Evolutionary conservation across 2,797 vertebrate species (phyloP).

Genomic region (Hyperoplus lanceolatus): DNA sequence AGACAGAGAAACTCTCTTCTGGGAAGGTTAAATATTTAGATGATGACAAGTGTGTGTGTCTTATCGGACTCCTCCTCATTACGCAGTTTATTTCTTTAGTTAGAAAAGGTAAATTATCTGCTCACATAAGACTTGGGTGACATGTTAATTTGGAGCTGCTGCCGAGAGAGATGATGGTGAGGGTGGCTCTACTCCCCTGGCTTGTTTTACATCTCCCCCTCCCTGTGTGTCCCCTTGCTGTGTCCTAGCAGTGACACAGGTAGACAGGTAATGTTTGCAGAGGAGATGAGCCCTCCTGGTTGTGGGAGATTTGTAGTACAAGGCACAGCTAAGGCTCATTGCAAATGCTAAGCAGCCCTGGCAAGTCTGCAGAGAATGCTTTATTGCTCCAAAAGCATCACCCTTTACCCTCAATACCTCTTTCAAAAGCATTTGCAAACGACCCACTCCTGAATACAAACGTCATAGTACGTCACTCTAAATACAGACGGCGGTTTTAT

Average conservation of each 20-base stretch:
- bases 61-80: slow-evolving; percentile 69
- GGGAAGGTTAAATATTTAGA: slow-evolving; percentile 81
- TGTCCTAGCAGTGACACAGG: slow-evolving; percentile 58
- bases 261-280: slow-evolving; percentile 81
- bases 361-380: slow-evolving; percentile 66
- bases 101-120: slow-evolving; percentile 70
- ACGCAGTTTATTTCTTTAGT: slow-evolving; percentile 74
- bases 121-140: slow-evolving; percentile 60
- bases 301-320: slow-evolving; percentile 69
- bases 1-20: slow-evolving; percentile 62
- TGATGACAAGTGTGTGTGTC: slow-evolving; percentile 77
- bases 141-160: slow-evolving; percentile 69
- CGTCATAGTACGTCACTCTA: slow-evolving; percentile 48
- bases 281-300: slow-evolving; percentile 79
- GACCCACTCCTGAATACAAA: slow-evolving; percentile 53
- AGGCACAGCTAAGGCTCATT: slow-evolving; percentile 75
- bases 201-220: slow-evolving; percentile 51
- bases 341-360: slow-evolving; percentile 80
- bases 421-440: slow-evolving; percentile 64
- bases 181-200: slow-evolving; percentile 45
- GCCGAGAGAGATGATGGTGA: slow-evolving; percentile 51
- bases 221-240: slow-evolving; percentile 21
- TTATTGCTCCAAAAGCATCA: slow-evolving; percentile 68
- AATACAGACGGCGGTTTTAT: slow-evolving; percentile 56
- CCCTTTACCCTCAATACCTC: slow-evolving; percentile 67